phyloP scores from a whole-genome alignment of 1,140 invertebrate species.

The Drosophila bifasciata region DNA sequence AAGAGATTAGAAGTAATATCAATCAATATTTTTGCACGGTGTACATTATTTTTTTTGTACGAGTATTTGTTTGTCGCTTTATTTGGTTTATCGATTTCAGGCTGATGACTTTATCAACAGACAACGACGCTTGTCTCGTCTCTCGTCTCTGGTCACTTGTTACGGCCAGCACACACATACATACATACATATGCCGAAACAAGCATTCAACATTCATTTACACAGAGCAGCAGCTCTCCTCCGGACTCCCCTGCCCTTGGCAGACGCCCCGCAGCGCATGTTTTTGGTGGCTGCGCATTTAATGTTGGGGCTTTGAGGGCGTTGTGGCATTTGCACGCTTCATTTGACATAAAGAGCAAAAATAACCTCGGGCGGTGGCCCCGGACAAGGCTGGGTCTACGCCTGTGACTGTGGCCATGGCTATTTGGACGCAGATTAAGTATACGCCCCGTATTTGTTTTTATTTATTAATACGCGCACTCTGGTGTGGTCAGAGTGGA shows the following conservation, averaged over 20 bases:
- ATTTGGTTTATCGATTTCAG: constrained; percentile 62
- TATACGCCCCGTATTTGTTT: constrained; percentile 67
- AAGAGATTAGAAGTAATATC: too few species aligned
- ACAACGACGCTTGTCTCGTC: constrained; percentile 35
- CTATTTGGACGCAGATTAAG: constrained; percentile 49
- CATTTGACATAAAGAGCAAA: constrained; percentile 79
- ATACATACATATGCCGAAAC: constrained; percentile 5
- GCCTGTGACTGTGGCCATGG: constrained; percentile 36
- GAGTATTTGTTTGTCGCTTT: constrained; percentile 25
- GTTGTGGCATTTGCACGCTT: constrained; percentile 78
- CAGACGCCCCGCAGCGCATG: constrained; percentile 53
- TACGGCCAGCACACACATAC: constrained; percentile 30
- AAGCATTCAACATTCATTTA: background rate
- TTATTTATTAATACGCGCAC: constrained; percentile 48
- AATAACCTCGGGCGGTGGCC: constrained; percentile 59
- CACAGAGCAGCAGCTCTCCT: constrained; percentile 7
- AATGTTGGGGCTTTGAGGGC: constrained; percentile 56
- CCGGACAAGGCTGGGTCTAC: constrained; percentile 3
- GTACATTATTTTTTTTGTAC: too few species aligned
- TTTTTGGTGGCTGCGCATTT: constrained; percentile 65
- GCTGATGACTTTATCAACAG: constrained; percentile 71
- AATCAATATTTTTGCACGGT: too few species aligned
- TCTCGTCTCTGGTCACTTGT: constrained; percentile 54
- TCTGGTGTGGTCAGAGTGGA: background rate
- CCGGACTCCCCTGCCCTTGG: constrained; percentile 21